phyloP scores from a whole-genome alignment of 2,888 invertebrate genomes.

The Pachycephus smyrnensis region DNA sequence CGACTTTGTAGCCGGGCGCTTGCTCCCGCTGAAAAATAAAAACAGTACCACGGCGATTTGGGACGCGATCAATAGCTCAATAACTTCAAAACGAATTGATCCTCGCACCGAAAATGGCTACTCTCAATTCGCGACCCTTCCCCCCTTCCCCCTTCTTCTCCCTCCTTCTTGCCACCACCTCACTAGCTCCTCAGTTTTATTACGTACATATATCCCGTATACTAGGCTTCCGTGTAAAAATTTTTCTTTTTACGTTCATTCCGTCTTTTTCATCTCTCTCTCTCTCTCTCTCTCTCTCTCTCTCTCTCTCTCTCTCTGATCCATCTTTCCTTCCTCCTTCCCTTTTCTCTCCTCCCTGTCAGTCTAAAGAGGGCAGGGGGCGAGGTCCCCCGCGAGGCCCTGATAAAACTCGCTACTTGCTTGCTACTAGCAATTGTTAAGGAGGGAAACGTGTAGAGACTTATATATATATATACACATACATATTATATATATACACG shows the following conservation, averaged over 20 bases:
- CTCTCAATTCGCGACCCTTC: neutral
- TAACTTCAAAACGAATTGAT: neutral
- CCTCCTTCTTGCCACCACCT: no score
- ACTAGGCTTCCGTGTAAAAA: neutral
- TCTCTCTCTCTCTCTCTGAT: conserved; percentile 1
- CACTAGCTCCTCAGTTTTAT: neutral
- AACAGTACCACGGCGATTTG: neutral
- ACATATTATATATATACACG: neutral
- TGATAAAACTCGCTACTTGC: neutral
- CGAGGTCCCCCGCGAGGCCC: conserved; percentile 39
- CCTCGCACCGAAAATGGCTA: neutral
- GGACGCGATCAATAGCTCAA: neutral
- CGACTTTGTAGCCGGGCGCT: neutral
- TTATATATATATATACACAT: neutral
- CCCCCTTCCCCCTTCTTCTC: neutral
- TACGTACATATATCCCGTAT: neutral
- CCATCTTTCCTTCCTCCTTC: neutral
- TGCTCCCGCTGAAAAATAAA: neutral
- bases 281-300: neutral
- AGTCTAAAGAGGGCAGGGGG: conserved; percentile 4
- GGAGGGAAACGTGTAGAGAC: neutral
- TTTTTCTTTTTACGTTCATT: neutral
- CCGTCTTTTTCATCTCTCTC: conserved; percentile 19
- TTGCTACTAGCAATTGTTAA: conserved; percentile 5
- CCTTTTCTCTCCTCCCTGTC: neutral